Percentiles rank a stretch among this genome's conserved stretches.
These are phyloP conservation scores for Notothenia rossii DNA, from an alignment of 2,113 vertebrate species.

Conservation along the genomic window DNA sequence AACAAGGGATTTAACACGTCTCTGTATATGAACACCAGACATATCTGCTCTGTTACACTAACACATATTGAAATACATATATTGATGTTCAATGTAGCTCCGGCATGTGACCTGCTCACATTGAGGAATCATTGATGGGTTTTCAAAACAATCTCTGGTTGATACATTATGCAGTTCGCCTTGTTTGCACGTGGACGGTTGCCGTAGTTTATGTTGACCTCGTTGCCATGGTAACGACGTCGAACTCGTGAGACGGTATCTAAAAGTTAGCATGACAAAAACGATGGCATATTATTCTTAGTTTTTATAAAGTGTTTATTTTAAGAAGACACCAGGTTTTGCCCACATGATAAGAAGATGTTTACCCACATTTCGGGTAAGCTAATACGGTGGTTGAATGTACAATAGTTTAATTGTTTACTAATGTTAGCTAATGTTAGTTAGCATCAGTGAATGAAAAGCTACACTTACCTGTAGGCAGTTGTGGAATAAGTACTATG, in stretches of 20 bases:
- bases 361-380: neutral
- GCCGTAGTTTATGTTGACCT: slow-evolving; percentile 61
- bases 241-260: neutral
- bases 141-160: neutral
- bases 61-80: neutral
- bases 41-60: slow-evolving; percentile 3
- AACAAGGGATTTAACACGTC: slow-evolving; percentile 54
- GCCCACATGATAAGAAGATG: neutral
- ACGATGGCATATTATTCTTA: neutral
- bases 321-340: neutral
- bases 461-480: neutral
- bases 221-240: slow-evolving; percentile 59
- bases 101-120: neutral
- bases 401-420: neutral
- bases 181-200: slow-evolving; percentile 32
- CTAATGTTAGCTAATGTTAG: neutral
- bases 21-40: slow-evolving; percentile 2
- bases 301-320: neutral
- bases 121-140: neutral
- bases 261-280: neutral
- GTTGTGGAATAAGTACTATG: no score
- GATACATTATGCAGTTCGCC: neutral
- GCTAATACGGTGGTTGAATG: neutral
- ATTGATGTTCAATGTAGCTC: neutral
- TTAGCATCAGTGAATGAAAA: neutral